Evolutionary conservation across 2,113 vertebrate genomes (phyloP).

Genomic region (Pluvianellus socialis): DNA sequence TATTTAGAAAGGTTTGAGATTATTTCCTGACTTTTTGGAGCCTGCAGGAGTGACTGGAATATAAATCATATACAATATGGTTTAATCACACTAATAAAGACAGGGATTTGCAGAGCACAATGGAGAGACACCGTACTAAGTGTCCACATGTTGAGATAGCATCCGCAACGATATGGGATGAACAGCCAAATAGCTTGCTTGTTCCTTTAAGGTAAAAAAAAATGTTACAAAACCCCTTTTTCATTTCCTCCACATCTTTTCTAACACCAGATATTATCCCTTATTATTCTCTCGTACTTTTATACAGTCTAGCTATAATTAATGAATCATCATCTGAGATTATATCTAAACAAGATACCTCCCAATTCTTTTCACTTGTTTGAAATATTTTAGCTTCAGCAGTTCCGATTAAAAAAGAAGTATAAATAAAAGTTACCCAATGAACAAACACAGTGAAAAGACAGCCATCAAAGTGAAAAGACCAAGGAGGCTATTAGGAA

Average conservation of each 20-base stretch:
- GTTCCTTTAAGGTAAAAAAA: background rate
- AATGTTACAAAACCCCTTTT: background rate
- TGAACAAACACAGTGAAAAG: background rate
- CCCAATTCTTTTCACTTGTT: background rate
- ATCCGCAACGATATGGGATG: background rate
- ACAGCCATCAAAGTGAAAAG: background rate
- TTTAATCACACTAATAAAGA: background rate
- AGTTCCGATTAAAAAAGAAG: background rate
- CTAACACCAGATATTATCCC: background rate
- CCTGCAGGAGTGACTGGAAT: background rate
- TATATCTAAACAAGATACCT: conserved; percentile 1
- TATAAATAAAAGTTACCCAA: background rate
- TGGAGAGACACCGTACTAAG: fast-evolving
- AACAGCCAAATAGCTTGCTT: background rate
- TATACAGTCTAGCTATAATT: background rate
- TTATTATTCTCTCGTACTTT: background rate
- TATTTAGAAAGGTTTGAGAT: background rate
- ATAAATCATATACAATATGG: background rate
- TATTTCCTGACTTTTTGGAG: background rate
- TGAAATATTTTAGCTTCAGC: background rate
- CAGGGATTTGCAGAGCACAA: background rate
- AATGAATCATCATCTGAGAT: background rate
- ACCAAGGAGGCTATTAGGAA: background rate
- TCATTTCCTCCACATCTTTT: background rate
- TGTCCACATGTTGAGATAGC: background rate